Conservation (phyloP, 2,888 invertebrate genomes). For the Dasysyrphus albostriatus region DNA sequence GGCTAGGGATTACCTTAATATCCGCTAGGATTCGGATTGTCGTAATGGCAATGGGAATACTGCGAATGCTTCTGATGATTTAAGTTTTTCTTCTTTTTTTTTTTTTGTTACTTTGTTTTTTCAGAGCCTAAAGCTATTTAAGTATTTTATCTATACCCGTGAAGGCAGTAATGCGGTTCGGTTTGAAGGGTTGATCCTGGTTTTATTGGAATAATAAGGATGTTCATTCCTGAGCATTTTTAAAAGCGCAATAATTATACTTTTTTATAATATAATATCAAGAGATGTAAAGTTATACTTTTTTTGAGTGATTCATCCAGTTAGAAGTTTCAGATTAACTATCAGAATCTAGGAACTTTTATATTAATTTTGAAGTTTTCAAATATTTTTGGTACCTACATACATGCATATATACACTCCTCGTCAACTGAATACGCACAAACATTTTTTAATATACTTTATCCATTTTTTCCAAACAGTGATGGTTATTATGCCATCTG, state of each 20-base stretch:
- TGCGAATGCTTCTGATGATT: conserved; percentile 12
- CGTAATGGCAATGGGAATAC: conserved; percentile 33
- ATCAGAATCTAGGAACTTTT: no score
- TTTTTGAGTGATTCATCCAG: not conserved
- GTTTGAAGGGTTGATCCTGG: not conserved
- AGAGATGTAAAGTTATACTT: no score
- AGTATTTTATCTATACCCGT: not conserved
- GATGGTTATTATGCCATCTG: no score
- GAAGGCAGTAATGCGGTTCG: not conserved
- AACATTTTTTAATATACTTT: no score
- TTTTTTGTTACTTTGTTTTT: not conserved
- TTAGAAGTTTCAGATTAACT: no score
- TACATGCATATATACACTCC: no score
- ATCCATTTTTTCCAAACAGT: no score
- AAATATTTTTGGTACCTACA: no score
- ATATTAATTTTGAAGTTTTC: no score
- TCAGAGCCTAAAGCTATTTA: not conserved
- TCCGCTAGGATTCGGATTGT: conserved; percentile 49
- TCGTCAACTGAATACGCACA: no score
- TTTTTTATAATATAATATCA: not conserved
- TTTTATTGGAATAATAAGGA: conserved; percentile 1
- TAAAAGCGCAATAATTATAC: not conserved
- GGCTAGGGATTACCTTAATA: conserved; percentile 53
- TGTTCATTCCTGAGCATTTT: not conserved
- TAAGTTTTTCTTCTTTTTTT: not conserved